Evolutionary conservation across 1,140 invertebrate species (phyloP).

Genomic region (Drosophila bifasciata): DNA sequence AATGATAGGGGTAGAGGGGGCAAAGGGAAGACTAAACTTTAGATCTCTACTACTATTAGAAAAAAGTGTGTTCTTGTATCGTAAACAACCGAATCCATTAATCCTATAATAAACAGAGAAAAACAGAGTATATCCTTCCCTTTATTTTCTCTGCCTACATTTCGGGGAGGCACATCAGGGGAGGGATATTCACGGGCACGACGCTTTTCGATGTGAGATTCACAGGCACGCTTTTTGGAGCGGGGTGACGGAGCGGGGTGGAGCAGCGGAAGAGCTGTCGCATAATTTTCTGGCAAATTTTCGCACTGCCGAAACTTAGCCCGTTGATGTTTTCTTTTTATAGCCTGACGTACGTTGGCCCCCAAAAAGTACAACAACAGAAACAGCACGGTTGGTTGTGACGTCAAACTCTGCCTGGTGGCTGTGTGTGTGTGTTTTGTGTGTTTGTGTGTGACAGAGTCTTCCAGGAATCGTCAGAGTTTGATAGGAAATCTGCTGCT

Average conservation of each 20-base stretch:
- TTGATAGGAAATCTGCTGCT: slow-evolving; percentile 12
- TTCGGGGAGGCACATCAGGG: too few relatives aligned
- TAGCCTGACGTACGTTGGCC: not conserved
- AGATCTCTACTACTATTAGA: slow-evolving; percentile 48
- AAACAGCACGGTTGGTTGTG: slow-evolving; percentile 3
- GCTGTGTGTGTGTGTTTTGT: slow-evolving; percentile 2
- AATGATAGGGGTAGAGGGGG: too few relatives aligned
- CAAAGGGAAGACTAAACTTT: slow-evolving; percentile 19
- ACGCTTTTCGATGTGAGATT: too few relatives aligned
- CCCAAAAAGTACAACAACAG: too few relatives aligned
- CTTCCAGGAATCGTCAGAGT: slow-evolving; percentile 8
- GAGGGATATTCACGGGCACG: too few relatives aligned
- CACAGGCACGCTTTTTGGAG: too few relatives aligned
- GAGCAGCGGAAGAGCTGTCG: slow-evolving; percentile 23
- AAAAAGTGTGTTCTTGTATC: slow-evolving; percentile 50
- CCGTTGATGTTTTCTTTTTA: slow-evolving; percentile 49
- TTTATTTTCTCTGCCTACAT: too few relatives aligned
- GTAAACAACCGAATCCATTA: slow-evolving; percentile 61
- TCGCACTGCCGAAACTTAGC: slow-evolving; percentile 34
- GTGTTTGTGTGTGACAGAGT: not conserved
- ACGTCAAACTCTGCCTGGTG: slow-evolving; percentile 69
- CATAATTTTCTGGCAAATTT: slow-evolving; percentile 36
- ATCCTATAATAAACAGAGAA: slow-evolving; percentile 24
- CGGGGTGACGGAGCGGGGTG: too few relatives aligned
- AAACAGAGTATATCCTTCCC: not conserved